Evolutionary conservation across 2,797 vertebrate species (phyloP).

Genomic region (Trachurus trachurus): DNA sequence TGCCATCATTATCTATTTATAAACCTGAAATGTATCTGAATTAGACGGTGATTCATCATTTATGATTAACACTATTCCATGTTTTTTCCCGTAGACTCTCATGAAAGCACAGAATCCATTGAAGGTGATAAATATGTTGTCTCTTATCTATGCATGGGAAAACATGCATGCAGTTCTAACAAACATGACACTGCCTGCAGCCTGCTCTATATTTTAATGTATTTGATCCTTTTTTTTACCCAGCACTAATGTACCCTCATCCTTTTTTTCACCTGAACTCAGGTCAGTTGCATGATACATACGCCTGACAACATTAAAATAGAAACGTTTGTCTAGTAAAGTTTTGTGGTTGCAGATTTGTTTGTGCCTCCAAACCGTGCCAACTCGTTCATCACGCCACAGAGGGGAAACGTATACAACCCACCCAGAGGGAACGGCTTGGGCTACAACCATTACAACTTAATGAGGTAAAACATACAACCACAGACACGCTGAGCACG

Average conservation of each 20-base stretch:
- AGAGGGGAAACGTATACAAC: slow-evolving; percentile 45
- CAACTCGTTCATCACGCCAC: slow-evolving; percentile 78
- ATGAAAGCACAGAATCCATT: slow-evolving; percentile 85
- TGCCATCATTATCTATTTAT: not conserved
- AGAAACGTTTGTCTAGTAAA: slow-evolving; percentile 31
- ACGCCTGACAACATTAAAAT: not conserved
- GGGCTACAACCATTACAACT: slow-evolving; percentile 45
- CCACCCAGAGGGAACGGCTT: slow-evolving; percentile 42
- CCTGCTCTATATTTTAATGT: not conserved
- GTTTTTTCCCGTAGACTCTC: slow-evolving; percentile 82
- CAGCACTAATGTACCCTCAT: slow-evolving; percentile 15
- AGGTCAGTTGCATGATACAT: not conserved
- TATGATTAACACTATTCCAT: slow-evolving; percentile 62
- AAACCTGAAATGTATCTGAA: not conserved
- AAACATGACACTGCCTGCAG: slow-evolving; percentile 9
- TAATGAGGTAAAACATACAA: slow-evolving; percentile 64
- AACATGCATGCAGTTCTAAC: slow-evolving; percentile 70
- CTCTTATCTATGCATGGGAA: slow-evolving; percentile 61
- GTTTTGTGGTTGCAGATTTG: slow-evolving; percentile 75
- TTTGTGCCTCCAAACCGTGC: slow-evolving; percentile 77
- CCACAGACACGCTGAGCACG: slow-evolving; percentile 24
- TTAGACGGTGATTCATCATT: slow-evolving; percentile 31
- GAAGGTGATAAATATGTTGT: slow-evolving; percentile 83
- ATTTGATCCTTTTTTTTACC: slow-evolving; percentile 14
- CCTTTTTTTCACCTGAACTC: slow-evolving; percentile 5